Evolutionary conservation across 1,140 invertebrate species (phyloP).

Genomic region (Rhopalosiphum padi): DNA sequence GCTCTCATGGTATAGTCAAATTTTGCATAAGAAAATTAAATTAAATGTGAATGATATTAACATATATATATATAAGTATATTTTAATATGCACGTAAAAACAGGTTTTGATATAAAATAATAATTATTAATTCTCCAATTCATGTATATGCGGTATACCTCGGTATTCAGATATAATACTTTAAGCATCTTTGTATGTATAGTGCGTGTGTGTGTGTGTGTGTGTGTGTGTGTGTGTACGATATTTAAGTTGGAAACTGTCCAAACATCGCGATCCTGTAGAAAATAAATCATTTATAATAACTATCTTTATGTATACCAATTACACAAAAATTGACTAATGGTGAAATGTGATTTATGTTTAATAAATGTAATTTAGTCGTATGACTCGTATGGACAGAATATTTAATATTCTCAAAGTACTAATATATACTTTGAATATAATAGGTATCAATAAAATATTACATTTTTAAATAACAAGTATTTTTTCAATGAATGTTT

Average conservation of each 20-base stretch:
- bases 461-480: not conserved
- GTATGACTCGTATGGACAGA: not conserved
- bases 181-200: not conserved
- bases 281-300: constrained; percentile 11
- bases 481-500: not conserved
- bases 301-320: not conserved
- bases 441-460: not conserved
- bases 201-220: not conserved
- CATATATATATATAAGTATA: not conserved
- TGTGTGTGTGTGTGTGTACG: too few species aligned
- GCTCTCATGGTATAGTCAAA: not conserved
- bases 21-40: not conserved
- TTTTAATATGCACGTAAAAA: not conserved
- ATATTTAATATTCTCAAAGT: not conserved
- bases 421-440: not conserved
- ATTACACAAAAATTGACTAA: constrained; percentile 27
- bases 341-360: constrained; percentile 13
- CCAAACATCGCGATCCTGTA: not conserved
- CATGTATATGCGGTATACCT: not conserved
- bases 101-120: not conserved
- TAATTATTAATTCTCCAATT: not conserved
- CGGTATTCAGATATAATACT: not conserved
- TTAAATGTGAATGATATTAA: not conserved
- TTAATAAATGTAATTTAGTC: not conserved
- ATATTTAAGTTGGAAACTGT: constrained; percentile 21